Base-by-base conservation (phyloP, 2,888 invertebrate species). In the Scaptomyza parva region DNA sequence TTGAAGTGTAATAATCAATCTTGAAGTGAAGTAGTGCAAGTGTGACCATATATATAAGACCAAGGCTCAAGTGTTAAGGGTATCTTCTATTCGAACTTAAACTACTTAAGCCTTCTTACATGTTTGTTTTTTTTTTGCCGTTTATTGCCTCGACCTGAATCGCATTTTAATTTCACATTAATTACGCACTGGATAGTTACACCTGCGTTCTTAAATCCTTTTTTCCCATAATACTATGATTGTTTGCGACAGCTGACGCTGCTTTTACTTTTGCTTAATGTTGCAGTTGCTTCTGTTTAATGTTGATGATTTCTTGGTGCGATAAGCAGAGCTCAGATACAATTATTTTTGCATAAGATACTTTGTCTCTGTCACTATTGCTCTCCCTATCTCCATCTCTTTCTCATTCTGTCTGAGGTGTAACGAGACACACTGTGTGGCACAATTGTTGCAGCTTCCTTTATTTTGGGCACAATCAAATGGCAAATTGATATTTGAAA, bases 401-500 rank as follows among this genome's bases (percentile, higher is more conserved):
- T 2, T 41, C 43, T 20, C 43, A 14, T 0, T 26, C 28, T n/a
- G 12, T 7, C 9, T 8, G n/a, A 3, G 11, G 3, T 51, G 39
- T 26, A 18, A n/a, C 3, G 7, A 7, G 4, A 18, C 26, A 28
- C 24, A 39, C 17, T 44, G 44, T 17, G 28, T 17, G 26, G 28
- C 18, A 22, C 52, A 20, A 7, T 8, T 30, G 30, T 26, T 1
- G 18, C 18, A 43, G 30, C 52, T 57, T 35, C 35, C 8, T 33
- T 48, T 48, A 53, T 39, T 39, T 37, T 45, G 14, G 40, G 74
- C 67, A 70, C 67, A 70, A 79, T 74, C 70, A 76, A 41, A 74
- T 60, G 35, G 41, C 70, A 61, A 83, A 77, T 77, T 75, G 75
- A 75, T 77, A 80, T 76, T 76, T 74, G 76, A 61, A 74, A 70